Evolutionary conservation across 1,140 invertebrate species (phyloP), one percentile per base, ranked within the genome.

Genomic region (Plodia interpunctella): DNA sequence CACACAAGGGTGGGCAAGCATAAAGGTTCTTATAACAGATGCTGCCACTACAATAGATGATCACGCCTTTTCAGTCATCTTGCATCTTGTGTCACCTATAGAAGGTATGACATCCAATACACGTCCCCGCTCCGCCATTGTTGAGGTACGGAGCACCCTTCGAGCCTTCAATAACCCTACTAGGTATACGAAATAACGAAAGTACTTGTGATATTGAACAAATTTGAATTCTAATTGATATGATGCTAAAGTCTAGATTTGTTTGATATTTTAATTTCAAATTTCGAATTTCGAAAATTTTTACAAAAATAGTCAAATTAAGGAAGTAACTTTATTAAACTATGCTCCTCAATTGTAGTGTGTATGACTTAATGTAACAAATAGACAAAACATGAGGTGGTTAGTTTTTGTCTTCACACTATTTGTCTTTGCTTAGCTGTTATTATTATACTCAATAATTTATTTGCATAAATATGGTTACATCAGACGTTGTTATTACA

Each of bases 51-150:
- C 38, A 44, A 44, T 44, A 44, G 38, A 44, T 44, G 38, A 44
- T 44, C 38, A 44, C 38, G 38, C 38, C 58, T 57, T 63, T 68
- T 66, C 58, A 63, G 59, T 50, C 59, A 59, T 63, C 58, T 55
- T 62, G 59, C 60, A 63, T 15, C 38, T 44, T 44, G 38, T 67
- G 60, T 56, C 57, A 62, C 49, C 62, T 57, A 61, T 62, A 65
- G 60, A 66, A 66, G 66, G 62, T 70, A 60, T 64, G 62, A 70
- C 65, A 74, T 71, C 71, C 62, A 66, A 71, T 67, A 71, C 61
- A 71, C 62, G 63, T 66, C 60, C 57, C 38, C 57, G 15, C 62
- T 59, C 38, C 57, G 18, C 62, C 57, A 68, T 71, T 71, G 62
- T 69, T 57, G 64, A 60, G 13, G 38, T 44, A 17, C 38, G 63